phyloP scores from a whole-genome alignment of 2,888 invertebrate species.

The Meandrusa payeni region DNA sequence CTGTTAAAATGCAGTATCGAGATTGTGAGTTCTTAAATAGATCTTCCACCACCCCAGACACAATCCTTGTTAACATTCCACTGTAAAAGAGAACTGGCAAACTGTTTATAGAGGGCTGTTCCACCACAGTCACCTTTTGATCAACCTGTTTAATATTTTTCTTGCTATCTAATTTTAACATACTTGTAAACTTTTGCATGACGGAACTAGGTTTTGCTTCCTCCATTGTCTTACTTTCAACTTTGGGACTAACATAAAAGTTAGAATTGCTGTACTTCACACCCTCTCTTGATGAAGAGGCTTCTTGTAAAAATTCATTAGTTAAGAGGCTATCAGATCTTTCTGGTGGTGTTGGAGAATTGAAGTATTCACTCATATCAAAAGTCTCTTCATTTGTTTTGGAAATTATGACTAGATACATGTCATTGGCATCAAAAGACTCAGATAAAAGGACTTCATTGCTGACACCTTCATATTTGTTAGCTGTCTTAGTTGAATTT shows the following conservation, averaged over 20 bases:
- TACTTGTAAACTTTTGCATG: constrained; percentile 61
- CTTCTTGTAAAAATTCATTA: constrained; percentile 46
- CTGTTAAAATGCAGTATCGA: constrained; percentile 86
- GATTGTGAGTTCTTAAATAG: constrained; percentile 88
- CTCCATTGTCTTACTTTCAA: constrained; percentile 36
- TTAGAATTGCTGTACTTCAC: constrained; percentile 64
- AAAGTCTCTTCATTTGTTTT: constrained; percentile 58
- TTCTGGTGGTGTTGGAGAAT: constrained; percentile 83
- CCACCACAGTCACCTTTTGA: constrained; percentile 56
- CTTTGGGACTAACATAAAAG: constrained; percentile 55
- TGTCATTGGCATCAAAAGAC: constrained; percentile 84
- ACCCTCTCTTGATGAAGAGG: constrained; percentile 29
- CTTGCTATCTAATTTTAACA: constrained; percentile 74
- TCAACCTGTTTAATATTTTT: constrained; percentile 43
- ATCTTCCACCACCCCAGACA: constrained; percentile 84
- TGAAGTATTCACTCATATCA: constrained; percentile 63
- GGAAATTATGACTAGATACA: constrained; percentile 82
- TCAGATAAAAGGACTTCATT: constrained; percentile 84
- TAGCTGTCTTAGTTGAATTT: constrained; percentile 42
- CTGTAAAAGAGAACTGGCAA: constrained; percentile 76
- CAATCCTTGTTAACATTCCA: constrained; percentile 82
- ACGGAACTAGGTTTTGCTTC: constrained; percentile 51
- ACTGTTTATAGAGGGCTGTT: constrained; percentile 74
- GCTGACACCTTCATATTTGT: constrained; percentile 70
- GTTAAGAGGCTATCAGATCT: constrained; percentile 83